Evolutionary conservation across 1,140 invertebrate genomes (phyloP).

Genomic region (Apocrypta bakeri): DNA sequence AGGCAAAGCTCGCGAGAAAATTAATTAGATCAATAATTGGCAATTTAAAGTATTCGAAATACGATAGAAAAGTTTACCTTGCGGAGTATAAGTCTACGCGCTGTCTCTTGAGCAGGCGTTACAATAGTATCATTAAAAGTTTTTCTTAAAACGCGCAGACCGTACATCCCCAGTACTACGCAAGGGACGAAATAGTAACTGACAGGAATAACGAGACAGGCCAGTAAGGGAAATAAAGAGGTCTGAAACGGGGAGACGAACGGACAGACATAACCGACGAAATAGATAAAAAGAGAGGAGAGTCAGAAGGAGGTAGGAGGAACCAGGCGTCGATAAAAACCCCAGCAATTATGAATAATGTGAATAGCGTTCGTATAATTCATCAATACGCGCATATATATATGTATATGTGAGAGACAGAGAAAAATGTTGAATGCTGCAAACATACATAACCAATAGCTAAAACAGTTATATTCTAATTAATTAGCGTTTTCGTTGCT

Average conservation of each 20-base stretch:
- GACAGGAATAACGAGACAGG: conserved; percentile 51
- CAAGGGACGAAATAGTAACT: conserved; percentile 47
- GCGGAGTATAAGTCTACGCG: background rate
- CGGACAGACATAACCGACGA: conserved; percentile 11
- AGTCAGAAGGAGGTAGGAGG: no score
- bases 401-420: background rate
- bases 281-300: conserved; percentile 15
- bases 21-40: conserved; percentile 50
- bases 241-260: background rate
- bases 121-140: conserved; percentile 54
- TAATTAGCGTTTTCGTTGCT: no score
- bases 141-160: conserved; percentile 47
- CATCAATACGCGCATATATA: background rate
- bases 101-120: background rate
- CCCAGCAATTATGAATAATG: conserved; percentile 47
- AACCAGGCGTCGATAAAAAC: conserved; percentile 17
- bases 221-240: conserved; percentile 47
- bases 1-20: conserved; percentile 24
- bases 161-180: background rate
- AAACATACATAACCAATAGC: background rate
- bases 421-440: background rate
- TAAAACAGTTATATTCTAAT: no score
- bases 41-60: conserved; percentile 41
- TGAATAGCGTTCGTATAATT: no score
- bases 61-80: conserved; percentile 39